Conservation (phyloP, 2,113 vertebrate genomes). For the Lonchura striata region DNA sequence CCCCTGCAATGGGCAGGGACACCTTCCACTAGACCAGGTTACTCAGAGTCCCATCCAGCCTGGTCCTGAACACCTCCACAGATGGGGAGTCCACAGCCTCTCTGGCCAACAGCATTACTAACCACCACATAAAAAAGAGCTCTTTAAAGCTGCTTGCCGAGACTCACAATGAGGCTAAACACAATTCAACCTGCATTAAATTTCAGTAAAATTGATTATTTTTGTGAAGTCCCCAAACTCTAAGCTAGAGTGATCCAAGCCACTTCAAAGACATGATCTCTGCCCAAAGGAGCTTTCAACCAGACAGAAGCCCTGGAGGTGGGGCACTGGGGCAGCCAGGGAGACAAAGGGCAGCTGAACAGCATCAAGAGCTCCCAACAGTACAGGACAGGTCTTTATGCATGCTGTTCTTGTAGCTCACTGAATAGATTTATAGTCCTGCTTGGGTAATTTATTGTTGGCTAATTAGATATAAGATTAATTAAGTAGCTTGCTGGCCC, state of each 20-base stretch:
- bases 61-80: not conserved
- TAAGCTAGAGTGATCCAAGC: not conserved
- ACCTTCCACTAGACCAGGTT: not conserved
- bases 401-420: not conserved
- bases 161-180: not conserved
- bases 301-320: constrained; percentile 7
- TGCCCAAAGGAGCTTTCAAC: constrained; percentile 11
- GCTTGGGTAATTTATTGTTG: constrained; percentile 31
- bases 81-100: not conserved
- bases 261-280: constrained; percentile 13
- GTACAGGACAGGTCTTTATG: not conserved
- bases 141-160: not conserved
- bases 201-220: not conserved
- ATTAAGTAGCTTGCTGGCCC: constrained; percentile 21
- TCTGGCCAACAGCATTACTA: not conserved
- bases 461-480: constrained; percentile 51
- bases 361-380: not conserved
- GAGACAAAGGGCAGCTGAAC: not conserved
- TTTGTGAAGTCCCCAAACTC: not conserved
- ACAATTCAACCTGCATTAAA: not conserved
- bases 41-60: not conserved
- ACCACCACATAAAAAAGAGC: rapidly evolving
- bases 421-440: constrained; percentile 38
- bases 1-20: not conserved
- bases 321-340: rapidly evolving